A percentile compares a stretch with the other conserved stretches of the same genome.
These are phyloP conservation scores for human DNA, from an alignment of 2,113 vertebrate genomes.

Conservation along the genomic window GRCh38 chr7:123482001-123482500, in stretches of 20 bases:
- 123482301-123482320: background rate
- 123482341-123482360: background rate
- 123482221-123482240: background rate
- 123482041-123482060: background rate
- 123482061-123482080: background rate
- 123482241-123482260: background rate
- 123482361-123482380: background rate
- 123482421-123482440: background rate
- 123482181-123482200: background rate
- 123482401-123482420: background rate
- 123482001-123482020: background rate
- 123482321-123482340: background rate
- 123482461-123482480: background rate
- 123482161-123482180: background rate
- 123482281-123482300: background rate
- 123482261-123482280: background rate
- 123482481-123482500: background rate
- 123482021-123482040: background rate
- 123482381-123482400: background rate
- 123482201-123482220: background rate
- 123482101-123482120: background rate
- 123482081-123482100: background rate
- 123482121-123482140: background rate
- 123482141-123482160: background rate
- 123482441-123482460: background rate